phyloP scores from a whole-genome alignment of 2,888 invertebrate genomes.

The Chalcis sispes region DNA sequence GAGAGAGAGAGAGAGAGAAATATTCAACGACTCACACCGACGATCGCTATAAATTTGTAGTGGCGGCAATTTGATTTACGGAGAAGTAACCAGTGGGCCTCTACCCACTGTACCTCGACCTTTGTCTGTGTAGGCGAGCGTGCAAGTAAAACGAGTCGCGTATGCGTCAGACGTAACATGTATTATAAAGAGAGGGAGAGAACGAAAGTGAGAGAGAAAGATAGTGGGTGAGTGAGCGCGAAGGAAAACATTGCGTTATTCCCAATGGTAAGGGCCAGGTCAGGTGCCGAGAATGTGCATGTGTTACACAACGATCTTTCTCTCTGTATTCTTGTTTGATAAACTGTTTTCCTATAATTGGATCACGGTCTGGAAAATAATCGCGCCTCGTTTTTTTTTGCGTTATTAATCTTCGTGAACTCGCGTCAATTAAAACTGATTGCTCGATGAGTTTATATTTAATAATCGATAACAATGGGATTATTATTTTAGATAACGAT shows the following conservation, averaged over 20 bases:
- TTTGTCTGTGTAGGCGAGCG: too few species aligned
- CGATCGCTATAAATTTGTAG: constrained; percentile 35
- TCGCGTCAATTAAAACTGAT: constrained; percentile 27
- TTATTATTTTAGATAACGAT: too few species aligned
- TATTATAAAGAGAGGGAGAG: too few species aligned
- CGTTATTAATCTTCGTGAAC: constrained; percentile 30
- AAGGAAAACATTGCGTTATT: too few species aligned
- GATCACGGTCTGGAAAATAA: constrained; percentile 40
- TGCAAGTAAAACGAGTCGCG: constrained; percentile 51
- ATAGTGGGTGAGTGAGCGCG: too few species aligned
- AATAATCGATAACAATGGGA: too few species aligned
- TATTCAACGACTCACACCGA: too few species aligned
- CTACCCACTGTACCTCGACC: background rate
- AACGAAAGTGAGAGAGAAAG: too few species aligned
- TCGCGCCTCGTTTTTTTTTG: constrained; percentile 15
- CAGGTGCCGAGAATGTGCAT: too few species aligned
- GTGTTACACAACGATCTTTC: too few species aligned
- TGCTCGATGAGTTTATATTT: background rate
- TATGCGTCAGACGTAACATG: constrained; percentile 32
- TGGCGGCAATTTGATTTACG: constrained; percentile 51
- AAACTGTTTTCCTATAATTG: constrained; percentile 54
- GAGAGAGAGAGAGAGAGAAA: too few species aligned
- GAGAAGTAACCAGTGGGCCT: constrained; percentile 1
- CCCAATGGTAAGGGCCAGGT: constrained; percentile 31
- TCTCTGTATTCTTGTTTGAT: constrained; percentile 29